A percentile compares a stretch with the other conserved stretches of the same genome.
Evolutionary conservation across 2,113 vertebrate genomes (phyloP).

Genomic region (Sporophila hypoxantha): DNA sequence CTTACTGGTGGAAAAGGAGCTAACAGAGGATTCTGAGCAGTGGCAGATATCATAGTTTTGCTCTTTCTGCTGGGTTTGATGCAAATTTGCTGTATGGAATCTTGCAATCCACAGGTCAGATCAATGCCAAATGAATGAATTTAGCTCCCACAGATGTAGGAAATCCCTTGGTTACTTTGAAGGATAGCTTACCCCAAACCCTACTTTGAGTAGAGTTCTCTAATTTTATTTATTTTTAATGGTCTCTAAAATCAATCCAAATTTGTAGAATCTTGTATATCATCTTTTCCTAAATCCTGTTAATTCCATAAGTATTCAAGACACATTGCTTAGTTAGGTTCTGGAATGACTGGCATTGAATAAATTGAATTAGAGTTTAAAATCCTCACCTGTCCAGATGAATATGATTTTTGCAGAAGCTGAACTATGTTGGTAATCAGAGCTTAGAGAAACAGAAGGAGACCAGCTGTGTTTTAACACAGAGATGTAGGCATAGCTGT

Average conservation of each 20-base stretch:
- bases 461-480: background rate
- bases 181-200: background rate
- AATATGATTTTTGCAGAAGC: background rate
- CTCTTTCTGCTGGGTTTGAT: background rate
- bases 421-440: background rate
- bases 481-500: background rate
- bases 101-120: background rate
- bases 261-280: background rate
- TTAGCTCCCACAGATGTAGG: background rate
- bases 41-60: background rate
- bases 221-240: background rate
- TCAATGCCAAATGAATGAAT: background rate
- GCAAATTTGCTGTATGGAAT: background rate
- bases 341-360: background rate
- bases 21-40: background rate
- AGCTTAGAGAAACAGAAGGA: background rate
- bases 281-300: background rate
- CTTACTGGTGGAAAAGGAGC: background rate
- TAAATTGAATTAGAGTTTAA: background rate
- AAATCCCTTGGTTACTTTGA: conserved; percentile 12
- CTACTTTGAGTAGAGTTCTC: background rate
- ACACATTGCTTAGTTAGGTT: background rate
- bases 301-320: background rate
- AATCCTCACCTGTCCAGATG: background rate
- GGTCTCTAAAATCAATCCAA: background rate